phyloP scores from a whole-genome alignment of 2,113 vertebrate species.

The Pongo abelii region DNA sequence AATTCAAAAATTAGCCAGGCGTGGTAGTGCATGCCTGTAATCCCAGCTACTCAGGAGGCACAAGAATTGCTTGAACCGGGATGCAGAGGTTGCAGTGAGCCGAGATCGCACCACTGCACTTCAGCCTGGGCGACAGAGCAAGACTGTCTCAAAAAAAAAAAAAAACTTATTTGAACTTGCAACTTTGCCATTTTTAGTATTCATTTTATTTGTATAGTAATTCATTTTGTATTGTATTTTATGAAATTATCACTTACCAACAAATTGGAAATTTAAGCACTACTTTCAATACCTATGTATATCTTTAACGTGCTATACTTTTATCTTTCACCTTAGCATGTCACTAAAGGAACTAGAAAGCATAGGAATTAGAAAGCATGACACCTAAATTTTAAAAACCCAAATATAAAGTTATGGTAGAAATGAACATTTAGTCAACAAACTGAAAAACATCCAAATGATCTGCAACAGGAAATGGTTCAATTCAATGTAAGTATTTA shows the following conservation, averaged over 20 bases:
- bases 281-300: background rate
- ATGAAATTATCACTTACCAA: conserved; percentile 11
- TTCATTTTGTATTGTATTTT: conserved; percentile 8
- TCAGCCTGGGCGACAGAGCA: too few relatives aligned
- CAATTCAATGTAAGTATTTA: background rate
- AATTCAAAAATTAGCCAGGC: too few relatives aligned
- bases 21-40: too few relatives aligned
- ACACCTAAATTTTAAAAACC: conserved; percentile 4
- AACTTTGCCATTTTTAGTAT: background rate
- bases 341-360: conserved; percentile 30
- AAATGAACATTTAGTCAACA: conserved; percentile 37
- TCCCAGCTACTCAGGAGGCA: too few relatives aligned
- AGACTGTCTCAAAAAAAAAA: too few relatives aligned
- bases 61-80: too few relatives aligned
- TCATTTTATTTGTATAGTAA: conserved; percentile 5
- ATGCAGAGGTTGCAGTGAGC: too few relatives aligned
- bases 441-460: background rate
- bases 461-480: conserved; percentile 23
- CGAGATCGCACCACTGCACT: too few relatives aligned
- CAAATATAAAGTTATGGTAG: background rate
- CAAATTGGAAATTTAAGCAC: conserved; percentile 9
- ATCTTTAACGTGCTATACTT: background rate
- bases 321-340: conserved; percentile 18
- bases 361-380: background rate
- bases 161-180: background rate